phyloP scores from a whole-genome alignment of 2,888 invertebrate genomes.

The Anorthoa munda region DNA sequence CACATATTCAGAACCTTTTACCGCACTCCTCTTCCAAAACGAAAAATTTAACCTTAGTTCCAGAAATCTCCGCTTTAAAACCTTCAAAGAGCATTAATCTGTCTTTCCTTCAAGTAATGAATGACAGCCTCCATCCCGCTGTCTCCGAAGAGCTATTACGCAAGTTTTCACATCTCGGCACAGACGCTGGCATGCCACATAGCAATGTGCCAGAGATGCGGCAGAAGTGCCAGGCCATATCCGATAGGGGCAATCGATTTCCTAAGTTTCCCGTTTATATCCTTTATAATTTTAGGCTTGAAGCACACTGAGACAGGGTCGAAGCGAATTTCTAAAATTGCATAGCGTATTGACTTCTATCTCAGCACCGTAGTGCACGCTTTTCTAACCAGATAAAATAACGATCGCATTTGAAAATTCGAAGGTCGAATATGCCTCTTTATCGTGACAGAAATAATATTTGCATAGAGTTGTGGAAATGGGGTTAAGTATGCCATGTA shows the following conservation, averaged over 20 bases:
- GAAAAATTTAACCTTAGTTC: not conserved
- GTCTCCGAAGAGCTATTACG: slow-evolving; percentile 35
- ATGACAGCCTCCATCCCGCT: slow-evolving; percentile 8
- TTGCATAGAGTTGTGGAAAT: too few relatives aligned
- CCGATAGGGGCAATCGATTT: not conserved
- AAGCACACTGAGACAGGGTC: too few relatives aligned
- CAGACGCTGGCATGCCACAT: slow-evolving; percentile 21
- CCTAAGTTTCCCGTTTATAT: not conserved
- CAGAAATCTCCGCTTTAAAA: slow-evolving; percentile 4
- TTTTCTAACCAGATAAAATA: too few relatives aligned
- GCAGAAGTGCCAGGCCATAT: slow-evolving; percentile 27
- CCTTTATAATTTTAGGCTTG: not conserved
- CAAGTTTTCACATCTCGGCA: slow-evolving; percentile 45
- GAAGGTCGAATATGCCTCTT: too few relatives aligned
- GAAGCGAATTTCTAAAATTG: too few relatives aligned
- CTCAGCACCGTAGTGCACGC: too few relatives aligned
- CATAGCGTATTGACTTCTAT: too few relatives aligned
- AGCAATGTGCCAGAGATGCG: not conserved
- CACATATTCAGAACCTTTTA: not conserved
- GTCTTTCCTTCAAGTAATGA: slow-evolving; percentile 38
- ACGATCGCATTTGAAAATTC: too few relatives aligned
- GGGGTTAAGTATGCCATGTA: too few relatives aligned
- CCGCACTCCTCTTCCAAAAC: not conserved
- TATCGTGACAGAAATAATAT: too few relatives aligned
- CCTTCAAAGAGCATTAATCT: slow-evolving; percentile 33